Evolutionary conservation across 2,888 invertebrate species (phyloP).

Genomic region (Drosophila paranaensis): DNA sequence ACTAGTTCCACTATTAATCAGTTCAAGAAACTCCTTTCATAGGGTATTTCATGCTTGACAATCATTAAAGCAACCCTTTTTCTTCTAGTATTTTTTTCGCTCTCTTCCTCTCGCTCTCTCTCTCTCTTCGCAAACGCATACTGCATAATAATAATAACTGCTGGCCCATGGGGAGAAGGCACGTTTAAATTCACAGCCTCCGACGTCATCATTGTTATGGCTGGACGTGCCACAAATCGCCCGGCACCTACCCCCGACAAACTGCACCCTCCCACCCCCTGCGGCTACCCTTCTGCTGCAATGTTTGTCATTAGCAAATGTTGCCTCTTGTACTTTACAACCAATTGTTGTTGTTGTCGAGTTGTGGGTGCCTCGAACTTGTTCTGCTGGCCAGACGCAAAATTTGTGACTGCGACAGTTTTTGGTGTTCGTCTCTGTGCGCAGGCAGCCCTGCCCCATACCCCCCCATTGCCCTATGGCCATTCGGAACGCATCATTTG

Average conservation of each 20-base stretch:
- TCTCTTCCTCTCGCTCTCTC: neutral
- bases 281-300: slow-evolving; percentile 14
- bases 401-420: slow-evolving; percentile 80
- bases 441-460: too few species aligned
- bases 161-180: slow-evolving; percentile 6
- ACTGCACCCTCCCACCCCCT: neutral
- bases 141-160: slow-evolving; percentile 77
- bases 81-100: slow-evolving; percentile 14
- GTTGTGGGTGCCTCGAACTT: slow-evolving; percentile 52
- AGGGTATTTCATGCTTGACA: slow-evolving; percentile 1
- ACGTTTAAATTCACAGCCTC: slow-evolving; percentile 45
- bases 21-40: too few species aligned
- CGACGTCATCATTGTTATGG: slow-evolving; percentile 51
- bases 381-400: slow-evolving; percentile 60
- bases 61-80: neutral
- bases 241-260: neutral
- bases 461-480: neutral
- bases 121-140: slow-evolving; percentile 55
- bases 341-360: slow-evolving; percentile 50
- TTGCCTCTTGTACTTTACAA: slow-evolving; percentile 78
- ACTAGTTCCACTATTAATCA: neutral
- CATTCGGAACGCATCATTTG: slow-evolving; percentile 75
- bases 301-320: slow-evolving; percentile 81
- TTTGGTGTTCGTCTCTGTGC: slow-evolving; percentile 36
- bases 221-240: slow-evolving; percentile 34